Conservation (phyloP, 92 coral and sea anemone species). For the Zoanthus solanderi region DNA sequence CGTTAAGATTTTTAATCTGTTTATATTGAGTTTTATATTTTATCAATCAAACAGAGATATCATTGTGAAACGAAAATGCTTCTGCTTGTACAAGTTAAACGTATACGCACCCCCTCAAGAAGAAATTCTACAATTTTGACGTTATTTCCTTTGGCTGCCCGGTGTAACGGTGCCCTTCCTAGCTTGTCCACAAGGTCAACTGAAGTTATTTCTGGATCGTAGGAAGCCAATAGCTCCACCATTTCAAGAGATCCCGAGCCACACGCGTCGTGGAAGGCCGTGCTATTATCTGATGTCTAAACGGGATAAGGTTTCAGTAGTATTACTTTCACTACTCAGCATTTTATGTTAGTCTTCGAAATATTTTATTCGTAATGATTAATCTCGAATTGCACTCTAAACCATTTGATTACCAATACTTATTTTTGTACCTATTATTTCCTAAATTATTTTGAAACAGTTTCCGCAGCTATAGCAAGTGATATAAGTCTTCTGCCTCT, state of each 20-base stretch:
- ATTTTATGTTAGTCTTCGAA: no score
- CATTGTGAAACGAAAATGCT: neutral
- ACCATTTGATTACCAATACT: no score
- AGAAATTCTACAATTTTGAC: conserved; percentile 6
- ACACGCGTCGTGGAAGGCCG: conserved; percentile 46
- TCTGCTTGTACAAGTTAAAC: no score
- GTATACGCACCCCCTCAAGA: conserved; percentile 16
- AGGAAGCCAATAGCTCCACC: conserved; percentile 18
- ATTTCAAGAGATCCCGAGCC: conserved; percentile 9
- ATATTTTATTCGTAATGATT: no score
- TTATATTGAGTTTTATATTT: no score
- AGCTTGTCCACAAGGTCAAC: conserved; percentile 21
- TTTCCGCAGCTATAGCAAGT: no score
- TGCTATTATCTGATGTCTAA: conserved; percentile 17
- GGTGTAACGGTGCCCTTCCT: conserved; percentile 14
- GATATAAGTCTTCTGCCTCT: no score
- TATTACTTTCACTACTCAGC: neutral
- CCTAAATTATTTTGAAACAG: no score
- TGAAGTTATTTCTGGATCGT: conserved; percentile 37
- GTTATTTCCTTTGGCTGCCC: conserved; percentile 21
- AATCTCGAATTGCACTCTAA: no score
- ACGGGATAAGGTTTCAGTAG: neutral
- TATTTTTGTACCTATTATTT: no score
- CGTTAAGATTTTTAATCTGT: no score
- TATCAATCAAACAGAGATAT: no score